These are phyloP conservation scores for Hycleus phaleratus DNA, from an alignment of 1,140 invertebrate genomes.

Conservation along the genomic window DNA sequence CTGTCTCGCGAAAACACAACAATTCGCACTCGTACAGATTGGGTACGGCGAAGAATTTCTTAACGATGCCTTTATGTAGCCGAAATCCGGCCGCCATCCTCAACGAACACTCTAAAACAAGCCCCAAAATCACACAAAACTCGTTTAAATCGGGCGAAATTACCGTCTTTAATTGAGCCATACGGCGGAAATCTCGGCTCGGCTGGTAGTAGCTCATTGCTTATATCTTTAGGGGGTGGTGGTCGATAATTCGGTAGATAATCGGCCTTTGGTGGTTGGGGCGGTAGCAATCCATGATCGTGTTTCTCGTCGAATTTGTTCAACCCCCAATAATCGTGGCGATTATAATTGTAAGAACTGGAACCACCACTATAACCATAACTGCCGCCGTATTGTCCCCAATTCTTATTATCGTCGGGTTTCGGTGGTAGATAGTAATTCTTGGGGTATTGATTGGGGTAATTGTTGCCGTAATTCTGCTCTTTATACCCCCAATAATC, in stretches of 20 bases:
- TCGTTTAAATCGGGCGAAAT: not conserved
- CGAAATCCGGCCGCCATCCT: slow-evolving; percentile 64
- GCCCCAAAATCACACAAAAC: not conserved
- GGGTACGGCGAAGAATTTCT: slow-evolving; percentile 54
- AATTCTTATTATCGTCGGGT: slow-evolving; percentile 23
- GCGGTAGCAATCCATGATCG: slow-evolving; percentile 10
- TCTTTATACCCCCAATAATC: slow-evolving; percentile 19
- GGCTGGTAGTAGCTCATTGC: slow-evolving; percentile 25
- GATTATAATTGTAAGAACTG: slow-evolving; percentile 28
- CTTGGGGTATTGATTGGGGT: slow-evolving; percentile 18
- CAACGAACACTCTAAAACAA: slow-evolving; percentile 60
- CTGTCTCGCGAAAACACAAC: slow-evolving; percentile 60
- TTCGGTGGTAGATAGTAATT: slow-evolving; percentile 28
- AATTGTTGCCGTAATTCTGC: slow-evolving; percentile 28
- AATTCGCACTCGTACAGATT: slow-evolving; percentile 66
- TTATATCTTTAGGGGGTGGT: not conserved
- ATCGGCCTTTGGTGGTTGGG: not conserved
- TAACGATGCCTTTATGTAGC: slow-evolving; percentile 54
- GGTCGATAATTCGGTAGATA: slow-evolving; percentile 2
- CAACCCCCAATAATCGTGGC: slow-evolving; percentile 35
- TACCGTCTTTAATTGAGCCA: slow-evolving; percentile 25
- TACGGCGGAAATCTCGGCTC: slow-evolving; percentile 17
- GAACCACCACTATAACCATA: slow-evolving; percentile 35
- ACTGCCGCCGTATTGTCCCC: slow-evolving; percentile 37
- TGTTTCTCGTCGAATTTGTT: slow-evolving; percentile 21